These are phyloP conservation scores for Murina feae DNA, from an alignment of 2,113 vertebrate genomes.

Conservation along the genomic window DNA sequence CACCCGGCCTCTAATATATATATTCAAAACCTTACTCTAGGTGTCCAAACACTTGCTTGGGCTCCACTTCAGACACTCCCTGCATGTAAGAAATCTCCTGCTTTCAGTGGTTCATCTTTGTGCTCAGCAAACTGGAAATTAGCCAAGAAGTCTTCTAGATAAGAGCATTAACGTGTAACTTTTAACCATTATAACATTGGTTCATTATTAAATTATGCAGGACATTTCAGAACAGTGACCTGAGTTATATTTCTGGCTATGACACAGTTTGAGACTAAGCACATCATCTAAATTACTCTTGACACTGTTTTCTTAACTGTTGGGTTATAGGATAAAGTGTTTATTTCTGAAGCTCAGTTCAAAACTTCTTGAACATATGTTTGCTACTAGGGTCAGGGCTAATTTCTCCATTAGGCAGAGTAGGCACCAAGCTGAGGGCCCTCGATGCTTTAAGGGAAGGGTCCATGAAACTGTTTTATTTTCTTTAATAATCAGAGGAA, in stretches of 20 bases:
- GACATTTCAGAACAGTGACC: neutral
- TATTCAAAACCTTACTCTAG: neutral
- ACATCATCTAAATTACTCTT: neutral
- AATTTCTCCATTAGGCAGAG: neutral
- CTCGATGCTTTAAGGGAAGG: neutral
- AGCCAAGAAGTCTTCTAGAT: neutral
- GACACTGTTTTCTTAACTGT: neutral
- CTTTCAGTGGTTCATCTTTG: neutral
- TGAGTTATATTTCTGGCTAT: neutral
- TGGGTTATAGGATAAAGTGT: neutral
- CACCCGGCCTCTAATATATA: no score
- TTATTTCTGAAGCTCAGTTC: neutral
- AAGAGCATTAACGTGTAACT: neutral
- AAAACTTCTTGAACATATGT: neutral
- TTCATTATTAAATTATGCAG: conserved; percentile 28
- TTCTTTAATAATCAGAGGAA: neutral
- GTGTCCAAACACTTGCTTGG: neutral
- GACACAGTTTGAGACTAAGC: neutral
- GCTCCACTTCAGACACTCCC: neutral
- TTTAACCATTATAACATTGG: neutral
- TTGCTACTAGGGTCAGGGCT: neutral
- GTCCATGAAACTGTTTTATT: neutral
- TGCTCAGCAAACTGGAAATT: neutral
- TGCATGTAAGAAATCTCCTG: neutral
- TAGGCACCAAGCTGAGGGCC: neutral